Base-by-base conservation (phyloP, 2,113 vertebrate genomes). In the Toxostoma redivivum region DNA sequence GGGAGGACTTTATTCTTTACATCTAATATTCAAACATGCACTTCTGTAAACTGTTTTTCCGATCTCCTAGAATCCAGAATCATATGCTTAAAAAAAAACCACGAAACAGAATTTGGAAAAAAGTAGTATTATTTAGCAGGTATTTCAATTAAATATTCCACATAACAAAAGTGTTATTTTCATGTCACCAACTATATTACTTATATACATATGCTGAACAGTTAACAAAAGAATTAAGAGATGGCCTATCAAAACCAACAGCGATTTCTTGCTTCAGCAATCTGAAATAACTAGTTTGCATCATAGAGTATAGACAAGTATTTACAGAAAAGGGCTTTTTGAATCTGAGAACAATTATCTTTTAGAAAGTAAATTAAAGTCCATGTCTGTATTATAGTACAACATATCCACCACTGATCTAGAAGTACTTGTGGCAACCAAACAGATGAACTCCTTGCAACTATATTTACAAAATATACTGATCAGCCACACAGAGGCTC, bases 61-160 rank as follows among this genome's bases (percentile, higher is more conserved):
- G 24, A 28, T 47, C 64, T 85, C 51, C 51, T 54, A 62, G 54
- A 62, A 93, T 70, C 33, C 58, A 65, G 5, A 88, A 42, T 56
- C 7, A 58, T 86, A 78, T 42, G 18, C 24, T 93, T 94, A 97
- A 92, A 96, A 96, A 97, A 97, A 97, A 73, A 98, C 97, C 97
- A 98, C 61, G 10, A 97, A 97, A 94, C 92, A 87, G 51, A 67
- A 91, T 96, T 98, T 98, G 97, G 60, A 97, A 98, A 97, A 97
- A 98, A 96, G 96, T 97, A 97, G 51, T 98, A 98, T 98, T 98
- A 98, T 98, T 98, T 98, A 97, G 97, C 96, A 98, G 96, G 97
- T 95, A 97, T 97, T 95, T 98, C 97, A 97, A 95, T 98, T 98
- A 98, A 98, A 98, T 98, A 98, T 98, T 98, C 95, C 97, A 98